Percentiles rank a stretch among this genome's conserved stretches.
These are phyloP conservation scores for mouse (Mus musculus) DNA, from an alignment of 2,113 vertebrate genomes.

Conservation along the genomic window DNA sequence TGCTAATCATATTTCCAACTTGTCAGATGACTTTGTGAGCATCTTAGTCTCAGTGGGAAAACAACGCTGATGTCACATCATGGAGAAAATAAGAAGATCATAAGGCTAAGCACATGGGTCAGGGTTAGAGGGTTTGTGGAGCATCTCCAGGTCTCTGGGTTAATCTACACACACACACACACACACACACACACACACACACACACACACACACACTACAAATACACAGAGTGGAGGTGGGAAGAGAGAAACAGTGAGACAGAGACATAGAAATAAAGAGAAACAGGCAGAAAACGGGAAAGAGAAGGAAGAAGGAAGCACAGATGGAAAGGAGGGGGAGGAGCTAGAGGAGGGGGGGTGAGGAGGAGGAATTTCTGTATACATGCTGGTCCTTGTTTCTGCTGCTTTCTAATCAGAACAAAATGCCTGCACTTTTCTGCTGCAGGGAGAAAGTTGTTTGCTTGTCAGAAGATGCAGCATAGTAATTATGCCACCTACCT, in stretches of 20 bases:
- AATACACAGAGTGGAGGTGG: no score
- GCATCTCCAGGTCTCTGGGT: not conserved
- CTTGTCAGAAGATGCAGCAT: not conserved
- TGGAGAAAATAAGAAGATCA: not conserved
- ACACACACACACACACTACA: no score
- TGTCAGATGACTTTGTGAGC: not conserved
- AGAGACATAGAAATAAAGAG: no score
- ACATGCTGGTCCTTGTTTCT: not conserved
- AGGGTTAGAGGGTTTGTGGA: not conserved
- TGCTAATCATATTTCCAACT: not conserved
- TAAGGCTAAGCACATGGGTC: no score
- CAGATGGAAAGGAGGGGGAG: not conserved
- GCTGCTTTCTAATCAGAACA: not conserved
- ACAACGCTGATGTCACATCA: not conserved
- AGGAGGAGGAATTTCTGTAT: not conserved
- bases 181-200: no score
- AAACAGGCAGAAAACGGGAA: not conserved
- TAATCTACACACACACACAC: not conserved
- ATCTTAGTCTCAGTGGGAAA: not conserved
- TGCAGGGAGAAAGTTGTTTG: not conserved
- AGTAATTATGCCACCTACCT: not conserved
- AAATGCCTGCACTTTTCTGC: not conserved
- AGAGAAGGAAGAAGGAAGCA: not conserved
- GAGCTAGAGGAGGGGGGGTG: not conserved
- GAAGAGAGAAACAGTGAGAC: no score